These are phyloP conservation scores for Chrysolina oricalcia DNA, from an alignment of 2,888 invertebrate species.

Conservation along the genomic window DNA sequence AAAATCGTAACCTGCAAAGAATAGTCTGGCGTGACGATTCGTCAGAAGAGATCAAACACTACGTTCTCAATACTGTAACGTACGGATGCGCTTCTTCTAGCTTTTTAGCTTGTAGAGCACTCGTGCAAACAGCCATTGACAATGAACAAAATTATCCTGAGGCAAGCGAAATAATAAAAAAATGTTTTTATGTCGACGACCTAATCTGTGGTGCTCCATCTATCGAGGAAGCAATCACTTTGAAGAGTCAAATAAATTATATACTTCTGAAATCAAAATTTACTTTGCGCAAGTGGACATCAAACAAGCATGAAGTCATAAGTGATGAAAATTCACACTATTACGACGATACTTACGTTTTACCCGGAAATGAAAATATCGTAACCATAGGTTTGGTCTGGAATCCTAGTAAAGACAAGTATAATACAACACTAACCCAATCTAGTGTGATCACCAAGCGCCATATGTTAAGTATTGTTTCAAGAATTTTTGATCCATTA, in stretches of 20 bases:
- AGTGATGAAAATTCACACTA: constrained; percentile 8
- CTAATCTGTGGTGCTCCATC: constrained; percentile 42
- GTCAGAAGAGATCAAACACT: constrained; percentile 37
- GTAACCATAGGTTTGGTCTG: constrained; percentile 44
- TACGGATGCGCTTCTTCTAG: constrained; percentile 55
- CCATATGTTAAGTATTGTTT: constrained; percentile 31
- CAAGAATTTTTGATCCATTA: constrained; percentile 49
- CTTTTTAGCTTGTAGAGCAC: constrained; percentile 57
- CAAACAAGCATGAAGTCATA: constrained; percentile 40
- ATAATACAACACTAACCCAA: background rate
- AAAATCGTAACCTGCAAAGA: constrained; percentile 49
- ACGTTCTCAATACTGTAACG: constrained; percentile 45
- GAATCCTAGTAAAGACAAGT: constrained; percentile 7
- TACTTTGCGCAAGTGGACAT: constrained; percentile 36
- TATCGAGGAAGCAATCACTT: constrained; percentile 14
- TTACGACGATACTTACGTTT: background rate
- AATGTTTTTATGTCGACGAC: constrained; percentile 53
- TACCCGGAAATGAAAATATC: constrained; percentile 3
- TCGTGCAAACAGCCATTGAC: constrained; percentile 56
- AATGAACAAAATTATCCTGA: constrained; percentile 31
- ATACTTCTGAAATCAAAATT: constrained; percentile 31
- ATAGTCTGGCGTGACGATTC: constrained; percentile 51
- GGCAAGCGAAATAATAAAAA: constrained; percentile 40
- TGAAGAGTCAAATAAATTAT: constrained; percentile 28
- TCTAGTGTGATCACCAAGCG: constrained; percentile 37